phyloP scores from a whole-genome alignment of 1,140 invertebrate species.

The Drosophila ohnishii region DNA sequence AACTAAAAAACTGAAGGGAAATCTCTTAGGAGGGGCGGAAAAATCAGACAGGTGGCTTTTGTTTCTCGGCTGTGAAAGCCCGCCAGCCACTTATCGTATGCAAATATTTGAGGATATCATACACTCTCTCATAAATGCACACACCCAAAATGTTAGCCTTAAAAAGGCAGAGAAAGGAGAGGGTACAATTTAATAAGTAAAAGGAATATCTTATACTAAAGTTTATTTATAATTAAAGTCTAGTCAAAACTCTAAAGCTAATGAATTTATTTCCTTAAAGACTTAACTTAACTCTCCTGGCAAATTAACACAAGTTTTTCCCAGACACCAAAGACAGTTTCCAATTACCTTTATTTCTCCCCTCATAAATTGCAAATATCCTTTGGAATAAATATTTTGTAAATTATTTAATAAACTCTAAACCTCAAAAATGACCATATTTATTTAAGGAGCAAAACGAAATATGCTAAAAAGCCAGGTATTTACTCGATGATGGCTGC shows the following conservation, averaged over 20 bases:
- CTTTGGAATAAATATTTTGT: conserved; percentile 1
- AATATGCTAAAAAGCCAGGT: not conserved
- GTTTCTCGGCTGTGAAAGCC: conserved; percentile 13
- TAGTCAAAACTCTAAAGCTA: not conserved
- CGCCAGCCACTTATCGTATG: conserved; percentile 53
- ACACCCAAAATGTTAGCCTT: not conserved
- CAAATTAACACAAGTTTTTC: not conserved
- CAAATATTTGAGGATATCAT: conserved; percentile 61
- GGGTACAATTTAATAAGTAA: not conserved
- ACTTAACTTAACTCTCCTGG: not conserved
- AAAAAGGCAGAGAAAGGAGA: not conserved
- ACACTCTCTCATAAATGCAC: conserved; percentile 46
- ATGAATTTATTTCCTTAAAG: not conserved
- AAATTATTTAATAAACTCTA: conserved; percentile 8
- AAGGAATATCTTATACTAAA: not conserved
- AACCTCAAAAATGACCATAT: not conserved
- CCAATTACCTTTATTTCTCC: conserved; percentile 1
- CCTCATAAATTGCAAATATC: not conserved
- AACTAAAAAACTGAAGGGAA: conserved; percentile 25
- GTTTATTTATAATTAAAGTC: not conserved
- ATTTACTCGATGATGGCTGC: conserved; percentile 11
- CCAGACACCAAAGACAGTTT: too few relatives aligned
- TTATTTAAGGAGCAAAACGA: conserved; percentile 6
- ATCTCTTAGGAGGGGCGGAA: not conserved
- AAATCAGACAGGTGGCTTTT: conserved; percentile 32